Percentiles rank a stretch among this genome's conserved stretches.
Conservation (phyloP, 2,888 invertebrate genomes). For the Siphlonurus alternatus region DNA sequence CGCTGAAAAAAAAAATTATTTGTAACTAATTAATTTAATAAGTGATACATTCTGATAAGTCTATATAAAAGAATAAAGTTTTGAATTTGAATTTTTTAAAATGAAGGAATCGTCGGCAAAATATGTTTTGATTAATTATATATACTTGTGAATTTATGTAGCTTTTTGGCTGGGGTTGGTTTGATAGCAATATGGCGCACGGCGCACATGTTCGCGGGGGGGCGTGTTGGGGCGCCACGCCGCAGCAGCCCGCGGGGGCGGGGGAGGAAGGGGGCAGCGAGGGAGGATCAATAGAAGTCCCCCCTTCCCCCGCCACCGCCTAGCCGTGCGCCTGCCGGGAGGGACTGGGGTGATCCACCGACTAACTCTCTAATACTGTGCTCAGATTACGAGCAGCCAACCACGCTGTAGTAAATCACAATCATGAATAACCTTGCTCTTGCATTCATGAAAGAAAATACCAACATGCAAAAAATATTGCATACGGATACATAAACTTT, state of each 20-base stretch:
- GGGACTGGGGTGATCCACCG: neutral
- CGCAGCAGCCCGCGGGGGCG: neutral
- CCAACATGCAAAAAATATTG: too few relatives aligned
- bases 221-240: neutral
- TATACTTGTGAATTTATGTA: too few relatives aligned
- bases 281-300: neutral
- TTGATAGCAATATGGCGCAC: neutral
- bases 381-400: neutral
- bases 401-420: neutral
- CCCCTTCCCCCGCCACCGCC: neutral
- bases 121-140: too few relatives aligned
- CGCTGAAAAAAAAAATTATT: too few relatives aligned
- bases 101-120: too few relatives aligned
- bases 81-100: too few relatives aligned
- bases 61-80: too few relatives aligned
- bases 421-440: neutral
- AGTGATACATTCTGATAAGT: too few relatives aligned
- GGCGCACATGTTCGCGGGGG: neutral
- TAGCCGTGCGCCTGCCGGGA: neutral
- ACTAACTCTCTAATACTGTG: neutral
- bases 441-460: neutral
- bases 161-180: too few relatives aligned
- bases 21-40: too few relatives aligned
- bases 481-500: too few relatives aligned
- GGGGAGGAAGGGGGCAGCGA: neutral